A percentile compares a stretch with the other conserved stretches of the same genome.
These are phyloP conservation scores for Teinopalpus imperialis DNA, from an alignment of 2,888 invertebrate genomes.

Conservation along the genomic window DNA sequence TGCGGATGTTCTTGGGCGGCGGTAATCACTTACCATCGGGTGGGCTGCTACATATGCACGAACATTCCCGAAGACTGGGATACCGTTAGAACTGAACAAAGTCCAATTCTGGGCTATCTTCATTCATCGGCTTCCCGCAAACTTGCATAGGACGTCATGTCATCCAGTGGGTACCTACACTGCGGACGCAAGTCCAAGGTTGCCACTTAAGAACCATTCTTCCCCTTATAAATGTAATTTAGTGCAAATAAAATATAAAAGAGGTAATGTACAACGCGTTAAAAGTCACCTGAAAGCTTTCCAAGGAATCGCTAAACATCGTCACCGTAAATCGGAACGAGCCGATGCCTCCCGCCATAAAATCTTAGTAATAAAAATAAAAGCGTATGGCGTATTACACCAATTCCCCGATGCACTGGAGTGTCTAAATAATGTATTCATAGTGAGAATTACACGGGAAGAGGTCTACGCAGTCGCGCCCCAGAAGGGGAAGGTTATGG, in stretches of 20 bases:
- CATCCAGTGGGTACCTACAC: no score
- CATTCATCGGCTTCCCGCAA: no score
- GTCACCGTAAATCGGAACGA: constrained; percentile 35
- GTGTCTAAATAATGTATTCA: constrained; percentile 39
- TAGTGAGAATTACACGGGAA: constrained; percentile 40
- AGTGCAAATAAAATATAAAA: constrained; percentile 17
- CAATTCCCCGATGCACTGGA: constrained; percentile 30
- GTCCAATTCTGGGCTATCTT: no score
- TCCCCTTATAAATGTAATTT: constrained; percentile 21
- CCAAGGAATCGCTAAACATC: constrained; percentile 20
- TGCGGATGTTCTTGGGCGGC: no score
- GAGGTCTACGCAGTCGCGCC: constrained; percentile 30
- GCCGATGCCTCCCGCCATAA: constrained; percentile 33
- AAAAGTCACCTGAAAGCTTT: constrained; percentile 25
- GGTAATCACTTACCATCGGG: no score
- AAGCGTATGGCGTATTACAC: constrained; percentile 36
- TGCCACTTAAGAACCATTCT: no score
- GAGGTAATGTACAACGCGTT: constrained; percentile 26
- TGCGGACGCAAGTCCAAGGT: no score
- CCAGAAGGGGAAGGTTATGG: constrained; percentile 31
- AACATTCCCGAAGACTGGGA: no score
- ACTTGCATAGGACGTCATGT: no score
- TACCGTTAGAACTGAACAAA: no score
- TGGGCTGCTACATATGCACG: no score
- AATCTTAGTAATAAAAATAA: constrained; percentile 38